Evolutionary conservation across 2,113 vertebrate species (phyloP), one percentile per base, ranked within the genome.

Genomic region (Sclerurus mexicanus): DNA sequence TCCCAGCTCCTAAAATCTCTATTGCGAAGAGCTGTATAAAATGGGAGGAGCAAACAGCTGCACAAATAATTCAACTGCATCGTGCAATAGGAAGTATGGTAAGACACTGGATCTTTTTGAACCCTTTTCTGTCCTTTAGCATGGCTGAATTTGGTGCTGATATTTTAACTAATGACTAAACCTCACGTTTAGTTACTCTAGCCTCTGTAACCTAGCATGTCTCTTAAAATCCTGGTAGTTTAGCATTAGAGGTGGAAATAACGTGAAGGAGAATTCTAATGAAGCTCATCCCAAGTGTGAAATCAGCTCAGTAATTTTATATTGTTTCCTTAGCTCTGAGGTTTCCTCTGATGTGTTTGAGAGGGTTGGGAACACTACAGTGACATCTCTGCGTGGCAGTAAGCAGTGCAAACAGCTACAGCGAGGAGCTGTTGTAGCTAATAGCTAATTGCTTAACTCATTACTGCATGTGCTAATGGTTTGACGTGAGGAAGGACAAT

Each of bases 1-100:
- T 42, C 73, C 14, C 62, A 99, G 99, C 99, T 64, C 99, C 99
- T 18, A 99, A 99, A 96, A 97, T 99, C 81, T 98, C 82, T n/a
- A 2, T 79, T 21, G 94, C 91, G 3, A 98, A 98, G 98, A 99
- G 99, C 74, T 99, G 98, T 97, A n/a, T 99, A 74, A 97, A 98
- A 18, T 99, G 99, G 99, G 99, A 99, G 87, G 98, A 99, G 33
- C 99, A 99, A 81, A 99, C 98, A 0, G 98, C 99, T 93, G 97
- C 98, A 14, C 97, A 99, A 28, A 97, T 99, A 40, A 76, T 98
- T 58, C 97, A 98, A 3, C 97, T 99, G 53, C 97, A 98, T 90
- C 98, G 98, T 72, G 99, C 99, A 40, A 97, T 99, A 64, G 99
- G 98, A 90, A 98, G 94, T 37, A 95, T 96, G 97, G 99, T 99